Evolutionary conservation across 2,113 vertebrate genomes (phyloP).

Genomic region (Rhegmatorhina hoffmannsi): DNA sequence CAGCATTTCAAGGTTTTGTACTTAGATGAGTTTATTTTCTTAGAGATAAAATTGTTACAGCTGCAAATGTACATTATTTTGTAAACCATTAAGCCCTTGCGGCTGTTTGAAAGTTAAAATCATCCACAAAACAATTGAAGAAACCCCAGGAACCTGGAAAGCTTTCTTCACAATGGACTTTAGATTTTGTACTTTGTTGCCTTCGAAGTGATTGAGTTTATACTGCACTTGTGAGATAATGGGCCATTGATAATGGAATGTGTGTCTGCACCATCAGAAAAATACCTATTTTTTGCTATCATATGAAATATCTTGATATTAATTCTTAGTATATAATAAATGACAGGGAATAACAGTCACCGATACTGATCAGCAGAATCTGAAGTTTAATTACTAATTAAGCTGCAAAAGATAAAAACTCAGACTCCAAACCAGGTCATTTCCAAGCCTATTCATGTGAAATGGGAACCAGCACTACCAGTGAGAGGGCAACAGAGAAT

Average conservation of each 20-base stretch:
- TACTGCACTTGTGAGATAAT: constrained; percentile 29
- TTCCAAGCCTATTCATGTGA: background rate
- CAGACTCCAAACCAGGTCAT: background rate
- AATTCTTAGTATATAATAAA: background rate
- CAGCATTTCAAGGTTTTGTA: constrained; percentile 17
- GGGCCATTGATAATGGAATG: background rate
- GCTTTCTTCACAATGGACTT: background rate
- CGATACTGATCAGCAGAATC: background rate
- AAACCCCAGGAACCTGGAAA: background rate
- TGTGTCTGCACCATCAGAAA: background rate
- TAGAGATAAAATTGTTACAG: constrained; percentile 52
- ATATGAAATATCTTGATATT: background rate
- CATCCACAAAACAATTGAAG: background rate
- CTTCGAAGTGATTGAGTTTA: constrained; percentile 59
- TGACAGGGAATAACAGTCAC: background rate
- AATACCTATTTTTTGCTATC: constrained; percentile 22
- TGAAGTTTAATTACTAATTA: background rate
- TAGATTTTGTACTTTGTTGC: background rate
- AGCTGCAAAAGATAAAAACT: background rate
- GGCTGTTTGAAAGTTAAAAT: constrained; percentile 48
- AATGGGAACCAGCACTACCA: background rate
- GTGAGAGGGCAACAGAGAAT: background rate
- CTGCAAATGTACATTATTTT: constrained; percentile 24
- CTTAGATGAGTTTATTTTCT: constrained; percentile 65
- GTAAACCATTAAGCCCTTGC: constrained; percentile 69